Conservation (phyloP, 2,113 vertebrate genomes). For the Gobio gobio region DNA sequence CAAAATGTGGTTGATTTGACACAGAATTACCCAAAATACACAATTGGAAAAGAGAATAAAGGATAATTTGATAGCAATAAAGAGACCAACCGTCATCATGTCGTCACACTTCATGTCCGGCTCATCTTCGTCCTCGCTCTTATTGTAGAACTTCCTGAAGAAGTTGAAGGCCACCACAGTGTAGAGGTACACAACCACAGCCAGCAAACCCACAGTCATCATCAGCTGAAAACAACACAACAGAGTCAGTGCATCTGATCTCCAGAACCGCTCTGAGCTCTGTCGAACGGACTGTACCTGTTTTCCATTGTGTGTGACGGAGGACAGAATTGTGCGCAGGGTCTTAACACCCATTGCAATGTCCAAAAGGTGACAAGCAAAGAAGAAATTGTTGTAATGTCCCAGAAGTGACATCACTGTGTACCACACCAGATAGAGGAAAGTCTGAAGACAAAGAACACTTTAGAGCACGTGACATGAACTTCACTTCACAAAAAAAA, state of each 20-base stretch:
- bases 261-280: neutral
- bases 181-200: conserved; percentile 92
- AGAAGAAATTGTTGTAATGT: conserved; percentile 96
- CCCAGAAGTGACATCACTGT: conserved; percentile 89
- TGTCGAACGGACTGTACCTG: conserved; percentile 74
- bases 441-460: conserved; percentile 76
- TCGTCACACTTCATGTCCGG: conserved; percentile 95
- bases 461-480: neutral
- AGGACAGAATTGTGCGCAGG: conserved; percentile 89
- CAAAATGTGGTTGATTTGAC: too few relatives aligned
- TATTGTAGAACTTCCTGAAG: conserved; percentile 97
- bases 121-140: conserved; percentile 91
- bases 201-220: conserved; percentile 91
- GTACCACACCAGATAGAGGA: conserved; percentile 92
- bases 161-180: conserved; percentile 94
- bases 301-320: conserved; percentile 93
- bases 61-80: neutral
- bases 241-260: neutral
- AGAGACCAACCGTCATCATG: conserved; percentile 86
- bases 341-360: conserved; percentile 95
- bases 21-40: too few relatives aligned
- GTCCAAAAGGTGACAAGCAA: conserved; percentile 88
- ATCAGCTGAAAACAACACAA: conserved; percentile 75
- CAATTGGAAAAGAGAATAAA: neutral
- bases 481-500: neutral